Evolutionary conservation across 2,888 invertebrate genomes (phyloP), one percentile per base, ranked within the genome.

Genomic region (Caenorhabditis japonica): DNA sequence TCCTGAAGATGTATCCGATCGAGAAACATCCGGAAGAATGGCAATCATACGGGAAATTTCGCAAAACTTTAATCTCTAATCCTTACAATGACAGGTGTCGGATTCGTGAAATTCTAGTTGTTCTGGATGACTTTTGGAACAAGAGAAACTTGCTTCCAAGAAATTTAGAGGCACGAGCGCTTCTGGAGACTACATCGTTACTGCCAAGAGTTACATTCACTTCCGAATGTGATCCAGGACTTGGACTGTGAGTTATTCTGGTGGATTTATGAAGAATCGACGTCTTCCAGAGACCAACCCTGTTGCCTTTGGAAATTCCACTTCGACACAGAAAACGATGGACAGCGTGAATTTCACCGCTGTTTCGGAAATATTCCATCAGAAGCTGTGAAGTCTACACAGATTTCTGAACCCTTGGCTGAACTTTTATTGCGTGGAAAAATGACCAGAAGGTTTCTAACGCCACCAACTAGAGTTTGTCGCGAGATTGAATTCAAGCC

Each of bases 251-350:
- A 49, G 69, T 53, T n/a, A 5, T 36, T 27, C 1, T 19, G 3
- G 30, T 12, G n/a, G n/a, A n/a, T n/a, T n/a, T n/a, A n/a, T n/a
- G n/a, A n/a, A n/a, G n/a, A n/a, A n/a, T n/a, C n/a, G n/a, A n/a
- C n/a, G n/a, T n/a, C n/a, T 58, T 59, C 21, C 41, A 69, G 69
- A 2, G 27, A 69, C 7, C 69, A 69, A 49, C 55, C 60, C 1
- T 69, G 69, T 27, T 69, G 69, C 17, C 55, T 69, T 1, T 69
- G 53, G 60, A 47, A 47, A 12, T 60, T 69, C 69, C 41, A 41
- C 25, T 33, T 55, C 43, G 27, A 4, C 17, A 39, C 44, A 12
- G 12, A 13, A 1, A 41, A 60, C 30, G 52, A 55, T 1, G 13
- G 13, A 1, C 23, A 19, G 4, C 34, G 12, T 4, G 34, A 39